Evolutionary conservation across 2,113 vertebrate genomes (phyloP), one percentile per base, ranked within the genome.

Genomic region (Donacobius atricapilla): DNA sequence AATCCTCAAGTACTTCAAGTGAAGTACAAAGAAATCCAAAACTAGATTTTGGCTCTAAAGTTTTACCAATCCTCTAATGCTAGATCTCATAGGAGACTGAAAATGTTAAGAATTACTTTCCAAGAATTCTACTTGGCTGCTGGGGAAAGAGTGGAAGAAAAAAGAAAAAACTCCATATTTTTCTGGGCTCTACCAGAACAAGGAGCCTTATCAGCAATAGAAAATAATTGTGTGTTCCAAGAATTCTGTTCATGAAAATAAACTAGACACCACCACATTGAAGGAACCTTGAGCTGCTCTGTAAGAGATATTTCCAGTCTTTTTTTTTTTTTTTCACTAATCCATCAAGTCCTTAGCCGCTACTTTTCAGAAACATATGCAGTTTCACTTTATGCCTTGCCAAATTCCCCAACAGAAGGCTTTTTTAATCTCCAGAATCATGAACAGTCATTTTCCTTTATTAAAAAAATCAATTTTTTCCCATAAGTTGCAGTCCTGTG

Each of bases 231-330:
- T 75, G 13, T 44, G 2, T 18, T 37, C 16, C 61, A 78, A 31
- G 25, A 85, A 95, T n/a, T 60, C 24, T 15, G 22, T 60, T 23
- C 16, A n/a, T 9, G 20, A 33, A 64, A 78, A 78, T 35, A 66
- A 78, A n/a, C 23, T n/a, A 27, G 15, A 63, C 18, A 45, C 12
- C 6, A 48, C 11, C 9, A 42, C 0, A 0, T 4, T 42, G 35
- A 15, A 18, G n/a, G 13, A 87, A 88, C 31, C 15, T 27, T 64
- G 37, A 85, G 28, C 19, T 65, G 14, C 33, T 57, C 47, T 42
- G 9, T 44, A 68, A 64, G 47, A 54, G 3, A 31, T 17, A 21
- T 64, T 83, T 79, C n/a, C 25, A 25, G 11, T 57, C 7, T 4
- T 25, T 54, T 21, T 44, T 39, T 33, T 48, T n/a, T 33, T n/a